These are phyloP conservation scores for Cyclophora punctaria DNA, from an alignment of 2,888 invertebrate genomes.

Conservation along the genomic window DNA sequence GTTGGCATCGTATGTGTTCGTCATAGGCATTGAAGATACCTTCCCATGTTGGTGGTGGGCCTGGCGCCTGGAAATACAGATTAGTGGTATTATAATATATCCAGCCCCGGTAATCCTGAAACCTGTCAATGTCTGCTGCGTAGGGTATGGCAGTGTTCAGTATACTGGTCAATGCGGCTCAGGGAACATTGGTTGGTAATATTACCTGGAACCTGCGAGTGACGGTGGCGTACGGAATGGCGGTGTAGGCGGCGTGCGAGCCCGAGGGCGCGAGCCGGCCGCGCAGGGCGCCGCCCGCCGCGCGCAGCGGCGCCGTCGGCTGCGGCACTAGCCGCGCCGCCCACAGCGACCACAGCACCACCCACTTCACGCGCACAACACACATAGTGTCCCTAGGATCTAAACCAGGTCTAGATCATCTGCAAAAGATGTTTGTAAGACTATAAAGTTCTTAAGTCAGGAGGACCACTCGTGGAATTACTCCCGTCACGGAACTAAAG, in stretches of 20 bases:
- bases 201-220: conserved; percentile 44
- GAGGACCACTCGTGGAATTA: too few species aligned
- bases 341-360: conserved; percentile 58
- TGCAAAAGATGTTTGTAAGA: too few species aligned
- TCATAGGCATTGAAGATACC: conserved; percentile 46
- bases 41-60: conserved; percentile 48
- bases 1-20: conserved; percentile 45
- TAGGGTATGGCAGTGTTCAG: too few species aligned
- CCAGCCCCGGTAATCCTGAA: too few species aligned
- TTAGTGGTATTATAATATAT: too few species aligned
- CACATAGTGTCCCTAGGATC: neutral
- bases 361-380: conserved; percentile 32
- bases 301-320: conserved; percentile 35
- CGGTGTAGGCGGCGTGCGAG: conserved; percentile 34
- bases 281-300: conserved; percentile 40
- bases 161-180: too few species aligned
- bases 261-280: conserved; percentile 44
- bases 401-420: too few species aligned
- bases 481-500: too few species aligned
- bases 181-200: conserved; percentile 32
- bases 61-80: conserved; percentile 42
- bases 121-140: too few species aligned
- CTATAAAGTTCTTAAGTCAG: too few species aligned
- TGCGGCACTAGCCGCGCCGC: conserved; percentile 49
- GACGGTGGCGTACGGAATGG: conserved; percentile 51